Evolutionary conservation across 2,113 vertebrate species (phyloP), one percentile per base, ranked within the genome.

Genomic region (Notothenia rossii): DNA sequence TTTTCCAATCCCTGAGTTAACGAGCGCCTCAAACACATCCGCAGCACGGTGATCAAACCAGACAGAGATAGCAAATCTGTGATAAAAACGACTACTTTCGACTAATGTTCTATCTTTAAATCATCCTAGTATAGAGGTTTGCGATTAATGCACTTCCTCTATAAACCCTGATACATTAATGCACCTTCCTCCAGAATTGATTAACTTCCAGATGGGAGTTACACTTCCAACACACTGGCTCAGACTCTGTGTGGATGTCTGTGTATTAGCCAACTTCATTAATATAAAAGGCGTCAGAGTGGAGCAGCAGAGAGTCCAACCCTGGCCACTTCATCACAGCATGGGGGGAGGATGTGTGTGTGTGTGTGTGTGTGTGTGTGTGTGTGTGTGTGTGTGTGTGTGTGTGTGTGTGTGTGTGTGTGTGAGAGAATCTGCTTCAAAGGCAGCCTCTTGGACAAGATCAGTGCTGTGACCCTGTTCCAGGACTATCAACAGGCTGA

Each of bases 361-460:
- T 73, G 36, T 22, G 50, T 55, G 25, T 82, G 29, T 84, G 59
- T 79, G 70, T 75, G 29, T 20, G 46, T 66, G 40, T 58, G n/a
- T 22, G 51, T 22, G 36, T 25, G 53, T 49, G 69, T 61, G 45
- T 36, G 61, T 66, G 58, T 53, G 77, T 49, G 59, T 72, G 56
- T 70, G 64, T 70, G 2, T 80, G 29, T 86, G 83, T 55, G 29
- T 72, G 76, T 43, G 25, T 29, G 25, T 29, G 25, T 29, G 25
- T 29, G 3, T 29, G 29, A 2, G 25, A 25, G 67, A 58, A 88
- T 10, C 77, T 75, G 85, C 90, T 93, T 92, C 91, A 94, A 94
- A 94, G 89, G 90, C 81, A 91, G 75, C 85, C 87, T 89, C 91
- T 93, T 93, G 93, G 92, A 92, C 88, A 85, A 83, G 90, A 92